Conservation (phyloP, 2,888 invertebrate genomes). For the Monopis laevigella region DNA sequence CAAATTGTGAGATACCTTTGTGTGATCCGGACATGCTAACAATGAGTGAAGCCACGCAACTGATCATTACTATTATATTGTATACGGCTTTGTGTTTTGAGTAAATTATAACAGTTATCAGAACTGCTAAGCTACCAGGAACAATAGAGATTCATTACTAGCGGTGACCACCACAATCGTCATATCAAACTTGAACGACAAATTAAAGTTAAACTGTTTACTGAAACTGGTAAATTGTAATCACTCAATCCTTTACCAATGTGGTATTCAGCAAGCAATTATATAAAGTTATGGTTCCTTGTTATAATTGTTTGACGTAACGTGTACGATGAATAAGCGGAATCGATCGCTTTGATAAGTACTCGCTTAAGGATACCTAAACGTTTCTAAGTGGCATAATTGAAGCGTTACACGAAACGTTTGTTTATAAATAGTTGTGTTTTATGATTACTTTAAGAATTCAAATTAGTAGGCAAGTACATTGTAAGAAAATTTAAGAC, state of each 20-base stretch:
- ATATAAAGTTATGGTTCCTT: conserved; percentile 31
- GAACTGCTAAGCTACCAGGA: conserved; percentile 26
- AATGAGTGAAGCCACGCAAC: conserved; percentile 54
- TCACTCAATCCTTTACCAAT: no score
- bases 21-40: conserved; percentile 59
- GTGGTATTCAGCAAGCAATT: conserved; percentile 52
- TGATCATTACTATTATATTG: conserved; percentile 64
- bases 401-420: no score
- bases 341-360: conserved; percentile 26
- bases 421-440: no score
- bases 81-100: conserved; percentile 66
- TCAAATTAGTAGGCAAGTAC: no score
- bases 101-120: conserved; percentile 60
- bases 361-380: no score
- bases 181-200: no score
- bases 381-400: no score
- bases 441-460: no score
- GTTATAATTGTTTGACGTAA: conserved; percentile 32
- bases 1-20: conserved; percentile 57
- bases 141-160: conserved; percentile 56
- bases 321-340: conserved; percentile 26
- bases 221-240: conserved; percentile 25
- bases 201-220: background rate
- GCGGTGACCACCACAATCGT: conserved; percentile 42
- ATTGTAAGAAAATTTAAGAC: no score